A percentile compares a stretch with the other conserved stretches of the same genome.
phyloP scores from a whole-genome alignment of 2,797 vertebrate genomes.

The Chromobotia macracanthus region DNA sequence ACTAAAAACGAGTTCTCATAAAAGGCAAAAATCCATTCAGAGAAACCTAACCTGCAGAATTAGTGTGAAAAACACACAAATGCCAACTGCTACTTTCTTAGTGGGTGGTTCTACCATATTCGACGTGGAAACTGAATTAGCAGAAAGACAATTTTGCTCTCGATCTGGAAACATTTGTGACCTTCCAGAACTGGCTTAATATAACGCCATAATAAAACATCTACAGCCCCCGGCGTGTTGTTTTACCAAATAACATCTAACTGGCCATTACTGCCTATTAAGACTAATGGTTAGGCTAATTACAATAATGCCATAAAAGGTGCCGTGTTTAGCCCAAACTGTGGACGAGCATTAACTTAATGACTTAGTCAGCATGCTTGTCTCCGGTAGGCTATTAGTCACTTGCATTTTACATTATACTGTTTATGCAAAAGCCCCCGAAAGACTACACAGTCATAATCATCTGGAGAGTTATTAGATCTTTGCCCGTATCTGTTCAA shows the following conservation, averaged over 20 bases:
- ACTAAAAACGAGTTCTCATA: background rate
- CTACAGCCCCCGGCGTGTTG: conserved; percentile 79
- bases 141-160: conserved; percentile 72
- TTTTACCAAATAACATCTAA: conserved; percentile 87
- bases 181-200: conserved; percentile 78
- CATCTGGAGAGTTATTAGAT: conserved; percentile 63
- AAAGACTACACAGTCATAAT: conserved; percentile 32
- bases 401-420: conserved; percentile 60
- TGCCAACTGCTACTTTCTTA: conserved; percentile 63
- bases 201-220: conserved; percentile 84
- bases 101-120: conserved; percentile 77
- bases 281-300: conserved; percentile 84
- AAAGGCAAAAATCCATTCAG: conserved; percentile 57
- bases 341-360: conserved; percentile 79
- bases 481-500: conserved; percentile 41
- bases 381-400: conserved; percentile 60
- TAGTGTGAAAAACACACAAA: conserved; percentile 61
- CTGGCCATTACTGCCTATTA: conserved; percentile 88
- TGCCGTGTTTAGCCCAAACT: conserved; percentile 80
- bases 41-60: conserved; percentile 63
- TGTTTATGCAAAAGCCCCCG: conserved; percentile 61
- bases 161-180: conserved; percentile 87
- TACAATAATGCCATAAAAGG: conserved; percentile 86
- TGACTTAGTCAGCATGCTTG: conserved; percentile 66
- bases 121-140: conserved; percentile 82